phyloP scores from a whole-genome alignment of 2,797 vertebrate species.

The Cirrhinus mrigala region DNA sequence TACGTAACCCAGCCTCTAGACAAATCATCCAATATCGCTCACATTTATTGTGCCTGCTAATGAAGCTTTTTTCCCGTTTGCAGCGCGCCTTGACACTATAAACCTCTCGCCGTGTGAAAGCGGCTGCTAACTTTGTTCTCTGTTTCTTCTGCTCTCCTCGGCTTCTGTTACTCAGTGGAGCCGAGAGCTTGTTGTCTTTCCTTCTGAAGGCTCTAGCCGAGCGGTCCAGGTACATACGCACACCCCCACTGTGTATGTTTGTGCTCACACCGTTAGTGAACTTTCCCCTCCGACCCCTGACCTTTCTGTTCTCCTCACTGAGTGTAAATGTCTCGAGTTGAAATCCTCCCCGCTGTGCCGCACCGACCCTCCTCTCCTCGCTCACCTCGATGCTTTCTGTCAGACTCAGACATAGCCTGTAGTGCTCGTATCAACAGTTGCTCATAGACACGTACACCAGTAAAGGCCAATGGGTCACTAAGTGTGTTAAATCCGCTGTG shows the following conservation, averaged over 20 bases:
- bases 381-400: conserved; percentile 26
- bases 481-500: conserved; percentile 13
- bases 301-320: conserved; percentile 57
- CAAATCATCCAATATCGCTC: conserved; percentile 75
- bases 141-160: conserved; percentile 23
- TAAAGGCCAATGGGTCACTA: conserved; percentile 34
- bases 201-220: conserved; percentile 79
- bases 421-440: conserved; percentile 24
- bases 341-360: conserved; percentile 11
- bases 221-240: conserved; percentile 77
- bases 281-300: conserved; percentile 60
- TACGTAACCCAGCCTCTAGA: conserved; percentile 70
- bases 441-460: conserved; percentile 42
- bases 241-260: conserved; percentile 58
- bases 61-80: conserved; percentile 65
- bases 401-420: conserved; percentile 32
- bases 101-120: conserved; percentile 24
- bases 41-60: conserved; percentile 73
- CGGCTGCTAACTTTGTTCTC: conserved; percentile 44
- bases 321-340: conserved; percentile 1
- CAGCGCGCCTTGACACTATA: conserved; percentile 64
- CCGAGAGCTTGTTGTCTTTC: conserved; percentile 80
- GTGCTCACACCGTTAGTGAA: conserved; percentile 3
- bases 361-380: background rate
- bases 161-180: conserved; percentile 73